Percentiles rank a stretch among this genome's conserved stretches.
phyloP scores from a whole-genome alignment of 2,888 invertebrate species.

The Abrostola triplasia region DNA sequence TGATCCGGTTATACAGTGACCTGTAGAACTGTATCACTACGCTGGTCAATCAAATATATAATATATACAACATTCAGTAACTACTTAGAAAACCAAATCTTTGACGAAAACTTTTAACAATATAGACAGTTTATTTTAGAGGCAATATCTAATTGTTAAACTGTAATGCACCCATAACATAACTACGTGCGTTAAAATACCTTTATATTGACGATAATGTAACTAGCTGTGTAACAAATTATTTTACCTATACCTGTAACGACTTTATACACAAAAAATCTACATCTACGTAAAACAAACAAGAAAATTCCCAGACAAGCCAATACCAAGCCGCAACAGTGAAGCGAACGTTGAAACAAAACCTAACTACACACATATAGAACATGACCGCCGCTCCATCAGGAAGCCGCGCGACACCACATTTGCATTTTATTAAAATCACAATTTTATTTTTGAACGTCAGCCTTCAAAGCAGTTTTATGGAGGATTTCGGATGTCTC shows the following conservation, averaged over 20 bases:
- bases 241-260: neutral
- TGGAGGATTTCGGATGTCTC: slow-evolving; percentile 58
- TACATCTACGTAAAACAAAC: neutral
- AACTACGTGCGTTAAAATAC: too few relatives aligned
- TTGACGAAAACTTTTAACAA: too few relatives aligned
- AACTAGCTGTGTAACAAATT: too few relatives aligned
- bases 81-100: too few relatives aligned
- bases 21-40: too few relatives aligned
- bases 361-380: slow-evolving; percentile 36
- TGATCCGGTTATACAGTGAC: too few relatives aligned
- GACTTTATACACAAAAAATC: neutral
- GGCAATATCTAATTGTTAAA: too few relatives aligned
- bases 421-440: slow-evolving; percentile 87
- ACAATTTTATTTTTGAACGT: slow-evolving; percentile 80
- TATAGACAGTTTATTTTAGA: too few relatives aligned
- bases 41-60: too few relatives aligned
- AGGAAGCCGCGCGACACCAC: slow-evolving; percentile 66
- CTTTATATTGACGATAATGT: too few relatives aligned
- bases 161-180: too few relatives aligned
- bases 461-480: slow-evolving; percentile 56
- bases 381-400: slow-evolving; percentile 63
- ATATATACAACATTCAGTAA: too few relatives aligned
- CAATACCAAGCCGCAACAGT: slow-evolving; percentile 24
- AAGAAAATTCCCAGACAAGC: slow-evolving; percentile 14
- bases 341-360: slow-evolving; percentile 41